A percentile compares a stretch with the other conserved stretches of the same genome.
Evolutionary conservation across 1,140 invertebrate species (phyloP).

Genomic region (Lepidotrigona ventralis): DNA sequence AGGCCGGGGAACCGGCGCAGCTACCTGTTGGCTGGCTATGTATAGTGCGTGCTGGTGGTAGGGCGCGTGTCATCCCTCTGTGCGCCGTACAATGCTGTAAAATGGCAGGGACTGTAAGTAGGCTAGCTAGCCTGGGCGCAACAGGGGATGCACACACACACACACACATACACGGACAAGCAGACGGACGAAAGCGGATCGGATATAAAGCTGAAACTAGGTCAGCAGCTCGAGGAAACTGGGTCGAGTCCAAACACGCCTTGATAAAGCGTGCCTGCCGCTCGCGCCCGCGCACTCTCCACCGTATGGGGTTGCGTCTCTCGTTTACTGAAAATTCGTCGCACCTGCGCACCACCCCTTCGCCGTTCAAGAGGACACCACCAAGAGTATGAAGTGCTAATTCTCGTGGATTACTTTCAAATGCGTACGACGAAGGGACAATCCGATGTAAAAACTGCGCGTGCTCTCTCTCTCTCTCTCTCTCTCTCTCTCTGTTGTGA

Average conservation of each 20-base stretch:
- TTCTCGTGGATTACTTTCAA: no score
- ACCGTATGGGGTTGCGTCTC: conserved; percentile 13
- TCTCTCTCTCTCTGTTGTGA: no score
- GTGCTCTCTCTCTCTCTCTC: no score
- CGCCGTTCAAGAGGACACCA: not conserved
- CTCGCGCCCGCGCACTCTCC: not conserved
- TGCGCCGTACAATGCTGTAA: not conserved
- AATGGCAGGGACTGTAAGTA: not conserved
- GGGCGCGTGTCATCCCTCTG: conserved; percentile 25
- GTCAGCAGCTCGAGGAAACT: conserved; percentile 55
- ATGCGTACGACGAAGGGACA: no score
- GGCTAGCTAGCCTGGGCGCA: conserved; percentile 14
- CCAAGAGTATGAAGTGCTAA: no score
- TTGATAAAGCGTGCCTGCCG: conserved; percentile 9
- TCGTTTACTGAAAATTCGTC: not conserved
- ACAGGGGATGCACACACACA: conserved; percentile 18
- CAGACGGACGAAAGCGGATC: conserved; percentile 17
- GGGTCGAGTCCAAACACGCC: conserved; percentile 58
- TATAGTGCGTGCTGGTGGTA: conserved; percentile 19
- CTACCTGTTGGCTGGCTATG: conserved; percentile 74
- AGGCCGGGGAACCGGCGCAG: conserved; percentile 67
- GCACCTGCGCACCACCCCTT: not conserved
- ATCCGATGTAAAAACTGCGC: no score
- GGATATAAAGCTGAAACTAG: conserved; percentile 49
- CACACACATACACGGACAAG: not conserved